phyloP scores from a whole-genome alignment of 2,888 invertebrate species.

The Acanthosoma haemorrhoidale region DNA sequence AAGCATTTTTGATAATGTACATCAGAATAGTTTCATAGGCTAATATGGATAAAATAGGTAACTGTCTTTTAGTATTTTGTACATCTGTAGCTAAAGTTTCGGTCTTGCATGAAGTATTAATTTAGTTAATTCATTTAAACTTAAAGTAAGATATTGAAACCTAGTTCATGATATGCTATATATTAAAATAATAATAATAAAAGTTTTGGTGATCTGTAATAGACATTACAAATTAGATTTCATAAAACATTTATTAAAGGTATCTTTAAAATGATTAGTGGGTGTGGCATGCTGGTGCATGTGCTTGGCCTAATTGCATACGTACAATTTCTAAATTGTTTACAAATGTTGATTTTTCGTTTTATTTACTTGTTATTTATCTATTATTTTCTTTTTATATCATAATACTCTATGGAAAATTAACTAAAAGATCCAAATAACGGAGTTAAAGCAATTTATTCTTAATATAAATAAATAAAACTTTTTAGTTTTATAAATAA shows the following conservation, averaged over 20 bases:
- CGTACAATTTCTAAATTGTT: no score
- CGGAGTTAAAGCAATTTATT: no score
- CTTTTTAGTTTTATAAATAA: not conserved
- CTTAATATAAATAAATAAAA: not conserved
- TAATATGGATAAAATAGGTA: conserved; percentile 25
- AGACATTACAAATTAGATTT: not conserved
- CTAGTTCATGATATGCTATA: not conserved
- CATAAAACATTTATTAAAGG: not conserved
- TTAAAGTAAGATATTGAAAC: not conserved
- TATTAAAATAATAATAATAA: not conserved
- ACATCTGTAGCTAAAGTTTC: conserved; percentile 8
- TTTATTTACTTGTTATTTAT: not conserved
- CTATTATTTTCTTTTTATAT: not conserved
- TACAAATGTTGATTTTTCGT: not conserved
- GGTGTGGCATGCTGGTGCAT: conserved; percentile 17
- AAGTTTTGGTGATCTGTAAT: not conserved
- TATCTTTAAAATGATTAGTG: conserved; percentile 3
- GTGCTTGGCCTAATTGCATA: conserved; percentile 19
- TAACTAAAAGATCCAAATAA: no score
- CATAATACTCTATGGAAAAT: no score
- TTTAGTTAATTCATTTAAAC: not conserved
- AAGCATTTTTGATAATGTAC: conserved; percentile 24
- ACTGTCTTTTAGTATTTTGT: conserved; percentile 14
- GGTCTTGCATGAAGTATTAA: conserved; percentile 17
- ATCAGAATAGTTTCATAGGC: conserved; percentile 26